phyloP scores from a whole-genome alignment of 2,888 invertebrate genomes.

The Ophion ellenae region DNA sequence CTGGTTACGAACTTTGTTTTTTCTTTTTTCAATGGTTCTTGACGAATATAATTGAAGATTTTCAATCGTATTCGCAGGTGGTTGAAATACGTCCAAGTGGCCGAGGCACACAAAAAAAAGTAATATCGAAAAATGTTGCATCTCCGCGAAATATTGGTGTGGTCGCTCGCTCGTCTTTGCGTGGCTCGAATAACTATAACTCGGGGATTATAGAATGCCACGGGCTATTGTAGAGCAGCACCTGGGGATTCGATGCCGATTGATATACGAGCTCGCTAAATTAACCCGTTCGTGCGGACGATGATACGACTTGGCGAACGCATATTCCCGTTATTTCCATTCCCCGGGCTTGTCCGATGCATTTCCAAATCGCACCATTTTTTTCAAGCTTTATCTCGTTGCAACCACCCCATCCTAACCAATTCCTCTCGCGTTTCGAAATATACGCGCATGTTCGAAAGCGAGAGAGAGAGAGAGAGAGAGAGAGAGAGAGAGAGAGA shows the following conservation, averaged over 20 bases:
- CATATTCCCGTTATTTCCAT: constrained; percentile 50
- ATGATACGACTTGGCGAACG: constrained; percentile 52
- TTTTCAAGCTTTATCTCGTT: constrained; percentile 64
- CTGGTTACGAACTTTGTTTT: no score
- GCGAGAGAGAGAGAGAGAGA: no score
- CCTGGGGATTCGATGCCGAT: constrained; percentile 73
- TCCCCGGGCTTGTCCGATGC: constrained; percentile 58
- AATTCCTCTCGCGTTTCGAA: constrained; percentile 54
- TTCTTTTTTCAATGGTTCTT: no score
- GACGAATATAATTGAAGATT: no score
- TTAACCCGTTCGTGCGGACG: constrained; percentile 71
- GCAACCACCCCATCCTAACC: constrained; percentile 56
- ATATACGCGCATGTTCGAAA: background rate
- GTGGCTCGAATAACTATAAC: constrained; percentile 43
- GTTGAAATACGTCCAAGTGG: no score
- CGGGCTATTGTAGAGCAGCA: constrained; percentile 61
- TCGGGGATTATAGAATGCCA: constrained; percentile 59
- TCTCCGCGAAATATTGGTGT: constrained; percentile 18
- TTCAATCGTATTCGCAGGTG: no score
- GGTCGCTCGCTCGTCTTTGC: constrained; percentile 27
- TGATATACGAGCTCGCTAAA: constrained; percentile 77
- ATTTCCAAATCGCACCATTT: constrained; percentile 64
- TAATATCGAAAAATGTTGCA: background rate
- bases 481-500: constrained; percentile 48
- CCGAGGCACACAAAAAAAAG: background rate